Conservation (phyloP, 2,888 invertebrate genomes). For the Ectropis crepuscularia region DNA sequence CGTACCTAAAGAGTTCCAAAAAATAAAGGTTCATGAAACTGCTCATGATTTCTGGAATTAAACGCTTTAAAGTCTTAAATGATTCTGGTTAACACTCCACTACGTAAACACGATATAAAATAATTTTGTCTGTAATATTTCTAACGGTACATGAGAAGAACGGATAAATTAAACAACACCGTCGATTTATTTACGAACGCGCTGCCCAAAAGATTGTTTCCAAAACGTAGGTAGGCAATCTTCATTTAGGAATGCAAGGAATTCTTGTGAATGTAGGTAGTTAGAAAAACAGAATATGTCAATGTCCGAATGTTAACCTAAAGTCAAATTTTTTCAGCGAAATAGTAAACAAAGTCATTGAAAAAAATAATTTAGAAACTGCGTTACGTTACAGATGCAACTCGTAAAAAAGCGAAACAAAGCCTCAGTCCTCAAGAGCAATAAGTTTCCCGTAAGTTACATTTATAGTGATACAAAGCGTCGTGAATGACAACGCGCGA, state of each 20-base stretch:
- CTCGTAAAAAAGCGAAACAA: constrained; percentile 49
- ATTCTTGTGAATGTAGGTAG: constrained; percentile 38
- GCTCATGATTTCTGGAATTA: constrained; percentile 2
- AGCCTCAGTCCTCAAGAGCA: constrained; percentile 59
- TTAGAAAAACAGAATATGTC: constrained; percentile 32
- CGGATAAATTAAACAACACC: constrained; percentile 46
- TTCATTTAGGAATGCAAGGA: constrained; percentile 14
- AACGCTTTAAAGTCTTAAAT: neutral
- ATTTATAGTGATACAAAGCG: constrained; percentile 66
- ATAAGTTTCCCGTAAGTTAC: constrained; percentile 70
- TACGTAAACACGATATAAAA: constrained; percentile 14
- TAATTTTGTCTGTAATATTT: constrained; percentile 42
- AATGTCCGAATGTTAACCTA: constrained; percentile 7
- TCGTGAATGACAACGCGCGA: constrained; percentile 74
- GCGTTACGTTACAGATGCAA: constrained; percentile 50
- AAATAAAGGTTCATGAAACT: neutral
- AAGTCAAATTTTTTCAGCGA: neutral
- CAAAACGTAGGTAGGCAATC: constrained; percentile 12
- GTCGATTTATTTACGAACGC: constrained; percentile 39
- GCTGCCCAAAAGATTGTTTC: constrained; percentile 35
- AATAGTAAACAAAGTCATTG: constrained; percentile 28
- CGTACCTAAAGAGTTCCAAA: too few relatives aligned
- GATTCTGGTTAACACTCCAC: constrained; percentile 13
- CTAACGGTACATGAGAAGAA: constrained; percentile 46
- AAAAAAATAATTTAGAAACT: constrained; percentile 28